phyloP scores from a whole-genome alignment of 2,113 vertebrate genomes.

The Charadrius vociferus region DNA sequence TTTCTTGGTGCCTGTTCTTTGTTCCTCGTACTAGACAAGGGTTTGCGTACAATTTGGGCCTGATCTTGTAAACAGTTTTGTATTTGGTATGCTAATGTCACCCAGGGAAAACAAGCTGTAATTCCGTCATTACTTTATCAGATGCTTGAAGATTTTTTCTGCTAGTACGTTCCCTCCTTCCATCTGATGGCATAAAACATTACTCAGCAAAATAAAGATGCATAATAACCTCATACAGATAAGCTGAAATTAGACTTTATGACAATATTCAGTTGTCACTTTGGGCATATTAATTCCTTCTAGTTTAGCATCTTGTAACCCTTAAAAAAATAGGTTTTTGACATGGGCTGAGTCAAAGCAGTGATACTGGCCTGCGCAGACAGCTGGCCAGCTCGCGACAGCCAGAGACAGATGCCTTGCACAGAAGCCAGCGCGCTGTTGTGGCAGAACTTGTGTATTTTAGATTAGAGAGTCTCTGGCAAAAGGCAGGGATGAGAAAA shows the following conservation, averaged over 20 bases:
- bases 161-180: neutral
- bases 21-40: neutral
- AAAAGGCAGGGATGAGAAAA: neutral
- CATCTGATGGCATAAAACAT: neutral
- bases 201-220: neutral
- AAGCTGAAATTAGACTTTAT: neutral
- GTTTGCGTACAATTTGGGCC: fast-evolving
- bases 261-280: neutral
- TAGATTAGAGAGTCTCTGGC: neutral
- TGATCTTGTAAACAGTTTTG: neutral
- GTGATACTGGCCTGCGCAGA: neutral
- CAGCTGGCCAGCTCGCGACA: neutral
- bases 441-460: neutral
- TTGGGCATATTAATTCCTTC: neutral
- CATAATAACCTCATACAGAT: neutral
- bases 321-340: neutral
- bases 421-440: neutral
- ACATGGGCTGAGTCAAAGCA: neutral
- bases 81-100: neutral
- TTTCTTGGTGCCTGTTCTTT: neutral
- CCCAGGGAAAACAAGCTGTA: neutral
- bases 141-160: neutral
- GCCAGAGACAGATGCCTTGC: neutral
- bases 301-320: neutral
- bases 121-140: neutral